Evolutionary conservation across 2,888 invertebrate species (phyloP).

Genomic region (Pasiphila rectangulata): DNA sequence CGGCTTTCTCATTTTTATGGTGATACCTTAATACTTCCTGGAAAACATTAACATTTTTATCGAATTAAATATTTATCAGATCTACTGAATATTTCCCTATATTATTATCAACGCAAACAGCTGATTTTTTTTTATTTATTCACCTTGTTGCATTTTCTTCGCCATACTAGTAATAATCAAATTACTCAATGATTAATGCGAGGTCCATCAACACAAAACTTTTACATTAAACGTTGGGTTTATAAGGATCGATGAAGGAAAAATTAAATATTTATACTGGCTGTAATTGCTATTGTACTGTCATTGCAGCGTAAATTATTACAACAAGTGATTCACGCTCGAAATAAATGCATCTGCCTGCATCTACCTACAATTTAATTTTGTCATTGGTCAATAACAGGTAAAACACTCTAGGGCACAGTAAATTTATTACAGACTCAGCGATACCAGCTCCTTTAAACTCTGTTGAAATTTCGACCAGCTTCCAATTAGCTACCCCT

Average conservation of each 20-base stretch:
- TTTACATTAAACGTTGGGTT: slow-evolving; percentile 44
- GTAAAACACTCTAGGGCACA: not conserved
- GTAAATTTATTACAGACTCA: not conserved
- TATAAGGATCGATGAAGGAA: slow-evolving; percentile 49
- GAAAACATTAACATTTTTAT: slow-evolving; percentile 19
- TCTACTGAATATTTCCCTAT: slow-evolving; percentile 20
- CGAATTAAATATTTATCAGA: slow-evolving; percentile 33
- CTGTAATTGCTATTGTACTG: slow-evolving; percentile 51
- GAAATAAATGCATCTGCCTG: slow-evolving; percentile 25
- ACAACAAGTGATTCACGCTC: slow-evolving; percentile 42
- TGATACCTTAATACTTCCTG: slow-evolving; percentile 27
- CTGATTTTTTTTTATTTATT: slow-evolving; percentile 3
- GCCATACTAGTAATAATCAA: slow-evolving; percentile 37
- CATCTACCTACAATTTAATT: slow-evolving; percentile 2
- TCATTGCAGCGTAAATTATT: slow-evolving; percentile 38
- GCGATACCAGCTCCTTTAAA: not conserved
- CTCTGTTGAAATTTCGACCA: slow-evolving; percentile 1
- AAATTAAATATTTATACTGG: slow-evolving; percentile 42
- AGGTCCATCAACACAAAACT: slow-evolving; percentile 37
- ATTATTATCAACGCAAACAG: slow-evolving; percentile 19
- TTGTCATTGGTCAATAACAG: not conserved
- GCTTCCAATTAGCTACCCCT: slow-evolving; percentile 8
- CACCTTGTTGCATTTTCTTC: slow-evolving; percentile 16
- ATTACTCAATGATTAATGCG: slow-evolving; percentile 37
- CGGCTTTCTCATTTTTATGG: slow-evolving; percentile 19